Evolutionary conservation across 2,113 vertebrate genomes (phyloP).

Genomic region (Nansenia antarctica): DNA sequence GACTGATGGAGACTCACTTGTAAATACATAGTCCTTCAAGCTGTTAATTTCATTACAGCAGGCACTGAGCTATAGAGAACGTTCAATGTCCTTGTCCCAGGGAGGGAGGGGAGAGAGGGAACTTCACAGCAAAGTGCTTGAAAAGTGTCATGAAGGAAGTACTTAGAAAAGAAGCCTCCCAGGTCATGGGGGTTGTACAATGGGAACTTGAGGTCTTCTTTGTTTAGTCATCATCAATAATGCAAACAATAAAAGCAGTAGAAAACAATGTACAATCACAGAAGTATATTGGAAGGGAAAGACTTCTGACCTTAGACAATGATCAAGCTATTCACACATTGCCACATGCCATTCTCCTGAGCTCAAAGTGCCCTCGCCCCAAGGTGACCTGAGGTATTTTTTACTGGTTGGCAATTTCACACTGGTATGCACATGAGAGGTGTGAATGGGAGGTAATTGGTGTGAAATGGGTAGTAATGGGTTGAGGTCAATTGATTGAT

Average conservation of each 20-base stretch:
- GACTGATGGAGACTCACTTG: slow-evolving; percentile 21
- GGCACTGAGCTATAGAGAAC: background rate
- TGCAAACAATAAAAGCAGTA: background rate
- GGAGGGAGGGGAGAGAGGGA: background rate
- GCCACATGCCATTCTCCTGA: slow-evolving; percentile 40
- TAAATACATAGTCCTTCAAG: slow-evolving; percentile 6
- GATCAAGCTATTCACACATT: slow-evolving; percentile 56
- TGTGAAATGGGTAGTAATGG: too few species aligned
- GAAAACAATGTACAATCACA: background rate
- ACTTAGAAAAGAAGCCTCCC: too few species aligned
- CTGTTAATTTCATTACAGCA: slow-evolving; percentile 16
- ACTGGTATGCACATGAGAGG: slow-evolving; percentile 50
- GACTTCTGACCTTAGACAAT: slow-evolving; percentile 43
- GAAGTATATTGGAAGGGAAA: slow-evolving; percentile 4
- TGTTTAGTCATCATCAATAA: background rate
- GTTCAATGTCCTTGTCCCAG: background rate
- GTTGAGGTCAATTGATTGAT: slow-evolving; percentile 24
- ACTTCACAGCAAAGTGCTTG: background rate
- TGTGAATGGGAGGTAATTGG: slow-evolving; percentile 33
- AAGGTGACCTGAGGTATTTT: slow-evolving; percentile 12
- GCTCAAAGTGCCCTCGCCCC: slow-evolving; percentile 21
- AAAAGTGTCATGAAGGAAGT: background rate
- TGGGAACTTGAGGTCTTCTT: too few species aligned
- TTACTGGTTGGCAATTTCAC: slow-evolving; percentile 29
- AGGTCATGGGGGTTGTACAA: too few species aligned